Conservation (phyloP, 2,888 invertebrate species). For the Acholoe squamosa region DNA sequence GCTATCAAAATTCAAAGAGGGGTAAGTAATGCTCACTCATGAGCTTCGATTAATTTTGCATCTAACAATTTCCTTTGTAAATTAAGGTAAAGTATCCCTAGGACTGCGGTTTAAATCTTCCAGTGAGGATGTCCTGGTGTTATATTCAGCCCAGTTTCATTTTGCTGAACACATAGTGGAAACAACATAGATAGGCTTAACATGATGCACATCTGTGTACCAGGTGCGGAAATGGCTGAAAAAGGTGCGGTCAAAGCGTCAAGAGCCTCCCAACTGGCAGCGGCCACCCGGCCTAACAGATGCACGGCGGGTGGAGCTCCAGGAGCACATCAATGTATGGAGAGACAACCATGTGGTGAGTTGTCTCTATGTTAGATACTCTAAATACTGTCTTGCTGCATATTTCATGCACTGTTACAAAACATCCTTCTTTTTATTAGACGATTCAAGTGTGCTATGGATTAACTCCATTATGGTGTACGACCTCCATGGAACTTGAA, state of each 20-base stretch:
- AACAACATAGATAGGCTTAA: not conserved
- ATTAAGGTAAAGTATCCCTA: too few relatives aligned
- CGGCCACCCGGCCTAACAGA: conserved; percentile 81
- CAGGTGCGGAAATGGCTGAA: conserved; percentile 80
- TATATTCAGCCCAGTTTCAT: too few relatives aligned
- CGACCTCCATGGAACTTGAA: too few relatives aligned
- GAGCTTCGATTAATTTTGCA: too few relatives aligned
- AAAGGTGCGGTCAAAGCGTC: conserved; percentile 72
- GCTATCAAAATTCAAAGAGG: conserved; percentile 80
- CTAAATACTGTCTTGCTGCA: too few relatives aligned
- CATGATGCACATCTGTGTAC: too few relatives aligned
- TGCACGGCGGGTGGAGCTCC: conserved; percentile 78
- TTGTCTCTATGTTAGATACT: too few relatives aligned
- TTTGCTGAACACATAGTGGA: not conserved
- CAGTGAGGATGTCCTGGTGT: not conserved
- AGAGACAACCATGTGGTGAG: conserved; percentile 78
- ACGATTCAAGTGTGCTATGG: too few relatives aligned
- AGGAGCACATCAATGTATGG: conserved; percentile 76
- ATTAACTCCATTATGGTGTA: too few relatives aligned
- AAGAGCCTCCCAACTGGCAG: conserved; percentile 77
- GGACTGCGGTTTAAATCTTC: not conserved
- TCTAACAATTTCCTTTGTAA: too few relatives aligned
- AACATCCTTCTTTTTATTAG: too few relatives aligned
- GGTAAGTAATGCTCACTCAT: conserved; percentile 73
- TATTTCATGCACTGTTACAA: too few relatives aligned